Percentiles rank a stretch among this genome's conserved stretches.
These are phyloP conservation scores for Pogonophryne albipinna DNA, from an alignment of 2,797 vertebrate genomes.

Conservation along the genomic window DNA sequence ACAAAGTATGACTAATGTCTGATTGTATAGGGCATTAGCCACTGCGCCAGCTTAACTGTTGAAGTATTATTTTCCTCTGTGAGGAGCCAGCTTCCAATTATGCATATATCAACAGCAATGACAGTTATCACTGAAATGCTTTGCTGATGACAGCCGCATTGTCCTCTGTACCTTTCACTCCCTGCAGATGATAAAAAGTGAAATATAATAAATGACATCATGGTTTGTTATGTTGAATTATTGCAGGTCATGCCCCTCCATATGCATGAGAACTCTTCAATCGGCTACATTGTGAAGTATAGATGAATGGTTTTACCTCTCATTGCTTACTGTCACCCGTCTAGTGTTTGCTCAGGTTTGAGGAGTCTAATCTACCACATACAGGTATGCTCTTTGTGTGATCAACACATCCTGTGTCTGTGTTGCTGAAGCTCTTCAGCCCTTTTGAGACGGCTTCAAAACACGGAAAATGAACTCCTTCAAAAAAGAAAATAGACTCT, in stretches of 20 bases:
- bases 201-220: conserved; percentile 37
- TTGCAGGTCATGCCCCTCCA: conserved; percentile 18
- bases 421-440: conserved; percentile 50
- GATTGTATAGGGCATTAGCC: conserved; percentile 52
- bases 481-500: conserved; percentile 69
- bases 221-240: conserved; percentile 56
- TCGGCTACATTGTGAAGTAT: conserved; percentile 20
- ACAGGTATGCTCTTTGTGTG: conserved; percentile 65
- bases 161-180: conserved; percentile 17
- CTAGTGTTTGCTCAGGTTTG: conserved; percentile 52
- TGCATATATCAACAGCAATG: conserved; percentile 42
- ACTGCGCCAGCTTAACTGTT: conserved; percentile 20
- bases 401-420: conserved; percentile 57
- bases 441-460: conserved; percentile 68
- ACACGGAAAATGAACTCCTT: conserved; percentile 59
- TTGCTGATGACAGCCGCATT: conserved; percentile 25
- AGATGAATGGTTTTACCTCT: conserved; percentile 53
- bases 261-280: conserved; percentile 25
- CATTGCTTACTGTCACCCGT: conserved; percentile 59
- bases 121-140: conserved; percentile 27
- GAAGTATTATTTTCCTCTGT: conserved; percentile 29
- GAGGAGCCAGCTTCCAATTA: conserved; percentile 30
- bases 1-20: conserved; percentile 61
- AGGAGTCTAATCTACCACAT: conserved; percentile 71
- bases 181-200: conserved; percentile 34